Conservation (phyloP, 2,888 invertebrate species). For the Epirrita christyi region DNA sequence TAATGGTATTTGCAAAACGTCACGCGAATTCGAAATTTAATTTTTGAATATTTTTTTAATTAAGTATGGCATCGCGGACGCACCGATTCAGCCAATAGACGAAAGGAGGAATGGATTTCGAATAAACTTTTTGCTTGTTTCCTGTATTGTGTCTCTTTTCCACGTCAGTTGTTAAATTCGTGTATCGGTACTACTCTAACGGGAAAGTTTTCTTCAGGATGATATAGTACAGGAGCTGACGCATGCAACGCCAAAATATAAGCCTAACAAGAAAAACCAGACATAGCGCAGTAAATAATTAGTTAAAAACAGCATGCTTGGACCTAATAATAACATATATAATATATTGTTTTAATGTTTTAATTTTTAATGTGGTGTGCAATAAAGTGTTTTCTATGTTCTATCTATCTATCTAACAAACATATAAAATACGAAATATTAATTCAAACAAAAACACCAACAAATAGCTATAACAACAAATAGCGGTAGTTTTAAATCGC, state of each 20-base stretch:
- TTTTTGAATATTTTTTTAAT: constrained; percentile 42
- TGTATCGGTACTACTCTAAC: constrained; percentile 55
- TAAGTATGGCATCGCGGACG: constrained; percentile 48
- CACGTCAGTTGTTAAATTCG: constrained; percentile 44
- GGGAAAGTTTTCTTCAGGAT: constrained; percentile 68
- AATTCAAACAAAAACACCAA: too few relatives aligned
- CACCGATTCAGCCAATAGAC: constrained; percentile 52
- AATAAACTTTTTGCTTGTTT: constrained; percentile 57
- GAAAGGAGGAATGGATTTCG: constrained; percentile 64
- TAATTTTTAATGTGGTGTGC: too few relatives aligned
- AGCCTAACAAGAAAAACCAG: too few relatives aligned
- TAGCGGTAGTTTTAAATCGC: too few relatives aligned
- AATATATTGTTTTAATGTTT: too few relatives aligned
- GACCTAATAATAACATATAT: too few relatives aligned
- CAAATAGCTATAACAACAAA: too few relatives aligned
- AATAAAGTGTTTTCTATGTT: too few relatives aligned
- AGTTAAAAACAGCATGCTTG: too few relatives aligned
- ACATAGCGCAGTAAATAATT: too few relatives aligned
- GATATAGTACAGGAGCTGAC: constrained; percentile 53
- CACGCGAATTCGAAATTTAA: constrained; percentile 45
- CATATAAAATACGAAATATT: too few relatives aligned
- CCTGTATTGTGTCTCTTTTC: constrained; percentile 67
- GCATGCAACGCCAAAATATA: constrained; percentile 43
- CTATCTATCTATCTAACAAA: too few relatives aligned
- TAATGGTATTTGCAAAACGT: constrained; percentile 25